Conservation (phyloP, 2,888 invertebrate species). For the Glaucopsyche alexis region DNA sequence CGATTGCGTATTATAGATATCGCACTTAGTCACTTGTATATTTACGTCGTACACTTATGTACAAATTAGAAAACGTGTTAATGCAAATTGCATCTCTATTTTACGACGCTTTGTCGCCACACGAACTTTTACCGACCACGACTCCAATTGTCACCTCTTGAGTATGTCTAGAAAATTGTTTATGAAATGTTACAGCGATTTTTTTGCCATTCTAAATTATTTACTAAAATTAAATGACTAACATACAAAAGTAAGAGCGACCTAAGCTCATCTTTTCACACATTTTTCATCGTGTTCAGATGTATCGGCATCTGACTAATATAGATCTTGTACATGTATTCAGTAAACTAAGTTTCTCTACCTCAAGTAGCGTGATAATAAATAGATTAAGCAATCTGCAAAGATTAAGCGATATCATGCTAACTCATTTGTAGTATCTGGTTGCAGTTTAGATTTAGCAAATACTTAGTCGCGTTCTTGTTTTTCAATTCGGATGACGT, state of each 20-base stretch:
- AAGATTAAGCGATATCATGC: conserved; percentile 40
- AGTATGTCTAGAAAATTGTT: conserved; percentile 11
- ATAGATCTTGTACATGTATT: neutral
- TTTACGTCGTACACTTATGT: neutral
- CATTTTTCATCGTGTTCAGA: neutral
- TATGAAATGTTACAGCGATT: neutral
- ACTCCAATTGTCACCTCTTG: conserved; percentile 10
- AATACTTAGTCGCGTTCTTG: conserved; percentile 43
- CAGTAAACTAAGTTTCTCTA: neutral
- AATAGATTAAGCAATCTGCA: conserved; percentile 4
- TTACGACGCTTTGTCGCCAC: conserved; percentile 9
- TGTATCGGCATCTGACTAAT: neutral
- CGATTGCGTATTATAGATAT: neutral
- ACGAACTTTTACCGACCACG: conserved; percentile 4
- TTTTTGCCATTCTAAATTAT: neutral
- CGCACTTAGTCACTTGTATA: neutral
- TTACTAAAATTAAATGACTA: neutral
- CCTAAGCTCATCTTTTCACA: neutral
- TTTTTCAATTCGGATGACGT: conserved; percentile 44
- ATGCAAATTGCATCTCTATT: conserved; percentile 8
- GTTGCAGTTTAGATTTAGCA: conserved; percentile 48
- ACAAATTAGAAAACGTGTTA: conserved; percentile 11
- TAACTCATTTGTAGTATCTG: conserved; percentile 32
- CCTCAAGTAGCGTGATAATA: neutral
- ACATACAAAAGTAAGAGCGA: neutral